A percentile compares a stretch with the other conserved stretches of the same genome.
Conservation (phyloP, 2,888 invertebrate genomes). For the Andrena haemorrhoa region DNA sequence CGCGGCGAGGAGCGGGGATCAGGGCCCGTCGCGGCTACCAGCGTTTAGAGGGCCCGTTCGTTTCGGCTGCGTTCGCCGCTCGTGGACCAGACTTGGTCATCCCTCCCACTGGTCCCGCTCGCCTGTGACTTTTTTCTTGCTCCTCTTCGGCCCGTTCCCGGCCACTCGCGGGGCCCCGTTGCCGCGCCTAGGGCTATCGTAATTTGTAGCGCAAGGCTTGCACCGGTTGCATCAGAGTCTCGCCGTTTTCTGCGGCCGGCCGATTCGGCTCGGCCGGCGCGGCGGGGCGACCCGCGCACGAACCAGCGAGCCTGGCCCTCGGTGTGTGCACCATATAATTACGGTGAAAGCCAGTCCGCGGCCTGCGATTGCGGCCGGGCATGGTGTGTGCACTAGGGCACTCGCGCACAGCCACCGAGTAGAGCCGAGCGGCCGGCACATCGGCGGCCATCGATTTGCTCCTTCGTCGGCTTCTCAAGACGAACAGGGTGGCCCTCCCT, state of each 20-base stretch:
- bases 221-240: constrained; percentile 77
- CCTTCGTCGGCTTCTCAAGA: constrained; percentile 27
- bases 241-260: constrained; percentile 41
- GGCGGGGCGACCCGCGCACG: neutral
- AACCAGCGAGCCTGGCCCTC: constrained; percentile 32
- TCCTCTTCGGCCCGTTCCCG: constrained; percentile 1
- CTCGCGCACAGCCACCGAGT: constrained; percentile 17
- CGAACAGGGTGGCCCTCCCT: constrained; percentile 25
- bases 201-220: constrained; percentile 78
- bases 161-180: neutral
- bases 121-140: constrained; percentile 29
- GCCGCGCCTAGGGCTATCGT: constrained; percentile 59
- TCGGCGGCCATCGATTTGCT: constrained; percentile 59
- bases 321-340: constrained; percentile 75
- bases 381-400: constrained; percentile 21
- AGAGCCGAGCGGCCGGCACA: constrained; percentile 56
- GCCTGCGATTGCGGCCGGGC: constrained; percentile 32
- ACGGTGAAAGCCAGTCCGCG: constrained; percentile 79
- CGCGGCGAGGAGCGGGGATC: too few relatives aligned
- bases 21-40: neutral
- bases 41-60: constrained; percentile 31
- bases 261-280: constrained; percentile 44
- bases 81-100: constrained; percentile 40
- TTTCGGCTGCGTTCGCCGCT: constrained; percentile 17
- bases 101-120: constrained; percentile 24